Evolutionary conservation across 2,888 invertebrate genomes (phyloP).

Genomic region (Aelia acuminata): DNA sequence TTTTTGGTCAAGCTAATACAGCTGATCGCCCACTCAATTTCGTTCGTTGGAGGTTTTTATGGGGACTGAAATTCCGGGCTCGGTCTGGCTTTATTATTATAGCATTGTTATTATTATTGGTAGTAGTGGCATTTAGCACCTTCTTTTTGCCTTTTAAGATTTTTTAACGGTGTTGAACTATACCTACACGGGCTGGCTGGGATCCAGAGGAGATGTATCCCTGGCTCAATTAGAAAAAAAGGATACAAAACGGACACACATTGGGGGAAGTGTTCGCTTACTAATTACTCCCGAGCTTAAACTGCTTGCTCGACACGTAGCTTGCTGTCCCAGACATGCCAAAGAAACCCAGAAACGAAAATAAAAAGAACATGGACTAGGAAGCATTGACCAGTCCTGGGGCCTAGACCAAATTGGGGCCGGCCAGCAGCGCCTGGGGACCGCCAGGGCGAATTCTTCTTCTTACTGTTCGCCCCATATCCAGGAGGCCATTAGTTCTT

Average conservation of each 20-base stretch:
- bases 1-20: too few species aligned
- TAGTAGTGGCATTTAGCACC: too few species aligned
- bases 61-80: too few species aligned
- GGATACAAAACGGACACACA: background rate
- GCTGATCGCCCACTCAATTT: too few species aligned
- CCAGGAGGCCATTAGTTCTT: background rate
- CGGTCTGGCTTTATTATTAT: too few species aligned
- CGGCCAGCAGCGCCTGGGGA: background rate
- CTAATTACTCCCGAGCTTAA: background rate
- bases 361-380: background rate
- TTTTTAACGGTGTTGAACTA: too few species aligned
- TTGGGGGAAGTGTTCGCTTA: background rate
- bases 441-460: background rate
- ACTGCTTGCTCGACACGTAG: background rate
- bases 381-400: background rate
- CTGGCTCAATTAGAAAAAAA: background rate
- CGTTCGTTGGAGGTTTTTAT: too few species aligned
- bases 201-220: too few species aligned
- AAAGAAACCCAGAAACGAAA: background rate
- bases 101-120: too few species aligned
- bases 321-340: background rate
- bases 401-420: background rate
- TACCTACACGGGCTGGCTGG: too few species aligned
- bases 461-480: background rate
- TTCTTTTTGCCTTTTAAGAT: too few species aligned